Base-by-base conservation (phyloP, 1,140 invertebrate species). In the Aphaenogaster floridana region DNA sequence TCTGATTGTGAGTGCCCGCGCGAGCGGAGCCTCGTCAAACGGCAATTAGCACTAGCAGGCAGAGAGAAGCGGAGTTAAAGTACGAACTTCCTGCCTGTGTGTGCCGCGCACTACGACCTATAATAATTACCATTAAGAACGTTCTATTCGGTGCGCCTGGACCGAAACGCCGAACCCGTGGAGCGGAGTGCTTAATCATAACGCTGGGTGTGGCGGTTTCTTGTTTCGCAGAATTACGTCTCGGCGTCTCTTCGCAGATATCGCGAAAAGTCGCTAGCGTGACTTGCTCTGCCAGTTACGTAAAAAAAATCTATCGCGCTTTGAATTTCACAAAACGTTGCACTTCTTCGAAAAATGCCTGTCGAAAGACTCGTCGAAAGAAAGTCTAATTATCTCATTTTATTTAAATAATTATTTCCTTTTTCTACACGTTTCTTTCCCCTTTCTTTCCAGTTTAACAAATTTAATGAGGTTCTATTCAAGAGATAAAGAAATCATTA, bases 51-150 rank as follows among this genome's bases (percentile, higher is more conserved):
- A 72, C 77, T 28, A 28, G 15, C 71, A 72, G 45, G 1, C 39
- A 71, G 85, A 90, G 85, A 91, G 85, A 91, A 86, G 68, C 74
- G 88, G 79, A 89, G 90, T 90, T 87, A 91, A 92, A 92, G 88
- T 92, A 88, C 71, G 87, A 88, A 88, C 88, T 92, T 92, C 91
- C 91, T 89, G 88, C 77, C 77, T 68, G 85, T 88, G 86, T 57
- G 64, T 68, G 86, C 28, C 71, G 86, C 42, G 61, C 87, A 91
- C 81, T 91, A 76, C 85, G 89, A 69, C 86, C 86, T 63, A 88
- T 89, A 89, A 92, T 91, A 87, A 92, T 92, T 89, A 89, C 74
- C 89, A 90, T 87, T 42, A 79, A 66, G 76, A 81, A 86, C 17
- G 39, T 68, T 11, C 63, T 48, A 63, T 66, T 79, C 57, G 28